Conservation (phyloP, 1,140 invertebrate genomes). For the Cyphomyrmex costatus region DNA sequence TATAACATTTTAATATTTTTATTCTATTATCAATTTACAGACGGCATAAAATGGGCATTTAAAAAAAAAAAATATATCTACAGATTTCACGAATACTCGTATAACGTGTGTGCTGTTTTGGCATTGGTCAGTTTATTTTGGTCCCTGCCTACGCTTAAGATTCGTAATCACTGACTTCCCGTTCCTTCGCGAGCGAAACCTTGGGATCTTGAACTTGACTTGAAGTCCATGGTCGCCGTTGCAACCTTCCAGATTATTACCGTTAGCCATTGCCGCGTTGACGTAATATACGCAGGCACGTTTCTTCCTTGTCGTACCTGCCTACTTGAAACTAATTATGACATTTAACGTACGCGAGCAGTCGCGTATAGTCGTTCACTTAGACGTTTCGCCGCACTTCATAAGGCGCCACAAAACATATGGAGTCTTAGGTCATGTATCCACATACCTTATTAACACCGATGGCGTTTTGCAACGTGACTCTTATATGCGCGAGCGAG, state of each 20-base stretch:
- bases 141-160: slow-evolving; percentile 25
- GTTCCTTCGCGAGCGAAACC: slow-evolving; percentile 37
- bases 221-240: slow-evolving; percentile 32
- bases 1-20: too few species aligned
- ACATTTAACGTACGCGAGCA: slow-evolving; percentile 35
- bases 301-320: slow-evolving; percentile 47
- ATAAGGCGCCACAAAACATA: slow-evolving; percentile 28
- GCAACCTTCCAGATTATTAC: slow-evolving; percentile 69
- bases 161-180: neutral
- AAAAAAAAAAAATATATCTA: neutral
- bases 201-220: slow-evolving; percentile 70
- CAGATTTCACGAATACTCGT: neutral
- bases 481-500: neutral
- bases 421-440: slow-evolving; percentile 42
- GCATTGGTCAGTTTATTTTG: slow-evolving; percentile 52
- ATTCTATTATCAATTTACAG: too few species aligned
- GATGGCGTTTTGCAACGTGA: slow-evolving; percentile 22
- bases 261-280: slow-evolving; percentile 65
- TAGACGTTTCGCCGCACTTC: slow-evolving; percentile 29
- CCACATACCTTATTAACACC: slow-evolving; percentile 37
- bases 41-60: too few species aligned
- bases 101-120: slow-evolving; percentile 27
- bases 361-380: slow-evolving; percentile 32
- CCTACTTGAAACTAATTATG: slow-evolving; percentile 65
- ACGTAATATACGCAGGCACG: slow-evolving; percentile 61